Base-by-base conservation (phyloP, 2,888 invertebrate species). In the Zygogramma bicolorata region DNA sequence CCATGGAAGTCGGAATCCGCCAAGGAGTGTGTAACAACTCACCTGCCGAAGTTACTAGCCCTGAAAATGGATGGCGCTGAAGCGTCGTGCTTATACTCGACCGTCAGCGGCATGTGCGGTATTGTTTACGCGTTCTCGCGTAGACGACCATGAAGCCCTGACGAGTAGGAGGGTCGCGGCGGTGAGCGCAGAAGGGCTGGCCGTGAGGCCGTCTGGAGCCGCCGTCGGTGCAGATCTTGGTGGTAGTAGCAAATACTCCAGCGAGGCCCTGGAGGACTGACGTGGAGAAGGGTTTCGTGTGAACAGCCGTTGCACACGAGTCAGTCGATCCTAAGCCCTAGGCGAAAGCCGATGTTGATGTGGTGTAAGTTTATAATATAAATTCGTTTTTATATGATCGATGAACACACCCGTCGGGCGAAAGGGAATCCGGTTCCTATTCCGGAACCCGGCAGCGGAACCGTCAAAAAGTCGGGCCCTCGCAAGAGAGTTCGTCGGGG, bases 51-150 rank as follows among this genome's bases (percentile, higher is more conserved):
- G 88, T 88, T 88, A 90, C 88, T 88, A 89, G 89, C 89, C 89
- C 90, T 90, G 89, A 91, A 91, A 90, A 90, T 90, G 90, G 89
- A 90, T 89, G 90, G 89, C 88, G 90, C 90, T 89, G 83, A 84
- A 90, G 89, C 90, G 88, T 61, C 61, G 61, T 61, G 61, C 61
- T 59, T 61, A 60, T 58, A 58, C 58, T 87, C 83, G 85, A 84
- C 85, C 90, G 88, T 87, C 18, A 58, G 58, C 22, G 58, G 29
- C 89, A 77, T 82, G 85, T 85, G 86, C 88, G 86, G 89, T 42
- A 42, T n/a, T 42, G n/a, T n/a, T n/a, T n/a, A n/a, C n/a, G n/a
- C n/a, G n/a, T n/a, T n/a, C n/a, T n/a, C n/a, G n/a, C n/a, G n/a
- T n/a, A 31, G 31, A 10, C 10, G 78, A 82, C 85, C 85, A 86